Conservation (phyloP, 1,140 invertebrate genomes). For the Solenopsis fugax region DNA sequence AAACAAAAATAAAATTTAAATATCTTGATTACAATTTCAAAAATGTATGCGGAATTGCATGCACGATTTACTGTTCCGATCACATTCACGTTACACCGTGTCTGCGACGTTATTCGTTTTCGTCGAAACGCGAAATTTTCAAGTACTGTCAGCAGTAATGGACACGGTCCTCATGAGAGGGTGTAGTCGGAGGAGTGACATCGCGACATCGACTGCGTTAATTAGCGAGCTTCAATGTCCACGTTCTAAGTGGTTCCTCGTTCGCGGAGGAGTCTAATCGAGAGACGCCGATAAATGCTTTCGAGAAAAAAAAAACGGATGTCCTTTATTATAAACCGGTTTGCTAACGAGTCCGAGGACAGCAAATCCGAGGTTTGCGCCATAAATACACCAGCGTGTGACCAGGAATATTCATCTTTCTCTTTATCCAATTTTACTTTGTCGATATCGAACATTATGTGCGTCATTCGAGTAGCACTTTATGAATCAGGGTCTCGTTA, state of each 20-base stretch:
- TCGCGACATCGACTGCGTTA: conserved; percentile 69
- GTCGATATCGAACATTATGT: conserved; percentile 2
- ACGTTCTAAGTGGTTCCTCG: conserved; percentile 58
- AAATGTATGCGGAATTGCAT: not conserved
- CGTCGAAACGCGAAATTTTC: conserved; percentile 22
- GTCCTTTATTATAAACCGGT: conserved; percentile 62
- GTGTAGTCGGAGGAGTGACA: conserved; percentile 57
- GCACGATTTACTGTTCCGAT: conserved; percentile 39
- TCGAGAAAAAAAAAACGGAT: conserved; percentile 46
- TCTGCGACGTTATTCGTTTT: not conserved
- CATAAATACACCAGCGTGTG: conserved; percentile 24
- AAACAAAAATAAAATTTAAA: conserved; percentile 60
- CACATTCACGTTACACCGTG: conserved; percentile 31
- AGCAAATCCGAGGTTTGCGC: conserved; percentile 46
- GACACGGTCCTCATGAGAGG: conserved; percentile 65
- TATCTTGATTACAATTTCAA: not conserved
- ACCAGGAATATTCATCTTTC: conserved; percentile 23
- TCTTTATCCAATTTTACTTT: conserved; percentile 22
- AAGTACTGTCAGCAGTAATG: conserved; percentile 44
- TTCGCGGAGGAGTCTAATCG: conserved; percentile 47
- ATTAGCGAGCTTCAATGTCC: conserved; percentile 71
- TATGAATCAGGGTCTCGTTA: not conserved
- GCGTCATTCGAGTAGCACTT: not conserved
- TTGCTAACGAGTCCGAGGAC: conserved; percentile 63
- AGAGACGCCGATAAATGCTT: conserved; percentile 68